A percentile compares a stretch with the other conserved stretches of the same genome.
Evolutionary conservation across 2,888 invertebrate species (phyloP).

Genomic region (Brachypterus glaber): DNA sequence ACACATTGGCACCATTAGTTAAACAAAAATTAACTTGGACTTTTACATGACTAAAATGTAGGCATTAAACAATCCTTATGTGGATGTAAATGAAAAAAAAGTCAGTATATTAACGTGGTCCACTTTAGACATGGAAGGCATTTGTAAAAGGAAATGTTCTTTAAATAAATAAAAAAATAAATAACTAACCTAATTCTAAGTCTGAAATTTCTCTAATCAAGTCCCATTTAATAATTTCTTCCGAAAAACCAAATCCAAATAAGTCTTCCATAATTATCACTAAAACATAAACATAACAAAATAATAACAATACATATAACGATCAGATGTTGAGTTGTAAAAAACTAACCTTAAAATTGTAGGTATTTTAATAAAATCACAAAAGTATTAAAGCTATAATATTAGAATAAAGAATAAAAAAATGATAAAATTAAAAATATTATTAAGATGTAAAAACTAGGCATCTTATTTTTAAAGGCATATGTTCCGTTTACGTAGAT

Average conservation of each 20-base stretch:
- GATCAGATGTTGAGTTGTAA: slow-evolving; percentile 5
- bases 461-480: slow-evolving; percentile 14
- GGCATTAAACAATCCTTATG: no score
- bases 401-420: slow-evolving; percentile 6
- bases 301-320: slow-evolving; percentile 9
- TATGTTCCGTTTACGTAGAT: slow-evolving; percentile 8
- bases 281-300: slow-evolving; percentile 6
- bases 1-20: no score
- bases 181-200: slow-evolving; percentile 18
- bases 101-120: background rate
- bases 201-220: slow-evolving; percentile 18
- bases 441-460: slow-evolving; percentile 7
- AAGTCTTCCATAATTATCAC: slow-evolving; percentile 8
- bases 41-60: no score
- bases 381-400: slow-evolving; percentile 16
- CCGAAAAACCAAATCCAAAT: slow-evolving; percentile 18
- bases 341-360: slow-evolving; percentile 15
- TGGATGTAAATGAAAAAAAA: background rate
- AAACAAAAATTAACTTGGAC: no score
- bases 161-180: background rate
- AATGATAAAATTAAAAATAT: slow-evolving; percentile 6
- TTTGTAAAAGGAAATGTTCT: background rate
- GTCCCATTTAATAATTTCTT: slow-evolving; percentile 23
- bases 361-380: slow-evolving; percentile 12
- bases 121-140: background rate